Percentiles rank a stretch among this genome's conserved stretches.
phyloP scores from a whole-genome alignment of 2,797 vertebrate species.

The Sebastes oblongus region DNA sequence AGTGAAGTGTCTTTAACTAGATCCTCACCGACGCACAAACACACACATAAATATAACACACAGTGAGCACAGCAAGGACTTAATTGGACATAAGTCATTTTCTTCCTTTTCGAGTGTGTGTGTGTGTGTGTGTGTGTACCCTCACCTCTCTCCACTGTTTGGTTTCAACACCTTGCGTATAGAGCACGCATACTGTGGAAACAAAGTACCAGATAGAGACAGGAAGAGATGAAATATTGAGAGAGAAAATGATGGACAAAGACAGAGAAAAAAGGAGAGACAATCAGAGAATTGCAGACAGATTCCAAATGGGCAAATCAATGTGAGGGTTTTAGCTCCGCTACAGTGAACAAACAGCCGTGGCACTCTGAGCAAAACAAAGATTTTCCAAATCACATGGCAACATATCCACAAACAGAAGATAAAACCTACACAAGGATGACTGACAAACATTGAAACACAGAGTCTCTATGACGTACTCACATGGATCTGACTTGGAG shows the following conservation, averaged over 20 bases:
- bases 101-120: not conserved
- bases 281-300: constrained; percentile 30
- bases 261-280: not conserved
- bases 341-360: constrained; percentile 43
- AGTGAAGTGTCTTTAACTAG: constrained; percentile 20
- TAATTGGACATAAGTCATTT: constrained; percentile 34
- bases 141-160: constrained; percentile 97
- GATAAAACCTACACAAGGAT: not conserved
- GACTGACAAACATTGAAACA: not conserved
- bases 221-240: constrained; percentile 17
- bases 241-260: not conserved
- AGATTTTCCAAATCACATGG: constrained; percentile 26
- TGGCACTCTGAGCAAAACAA: constrained; percentile 4
- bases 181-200: constrained; percentile 92
- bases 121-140: not conserved
- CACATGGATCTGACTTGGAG: constrained; percentile 96
- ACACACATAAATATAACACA: not conserved
- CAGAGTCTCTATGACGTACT: constrained; percentile 65
- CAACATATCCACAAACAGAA: not conserved
- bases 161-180: constrained; percentile 92
- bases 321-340: constrained; percentile 43
- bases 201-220: constrained; percentile 32
- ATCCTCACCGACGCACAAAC: constrained; percentile 1
- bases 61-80: not conserved
- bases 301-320: constrained; percentile 54